Conservation (phyloP, 2,113 vertebrate genomes). For the Vireo altiloquus region DNA sequence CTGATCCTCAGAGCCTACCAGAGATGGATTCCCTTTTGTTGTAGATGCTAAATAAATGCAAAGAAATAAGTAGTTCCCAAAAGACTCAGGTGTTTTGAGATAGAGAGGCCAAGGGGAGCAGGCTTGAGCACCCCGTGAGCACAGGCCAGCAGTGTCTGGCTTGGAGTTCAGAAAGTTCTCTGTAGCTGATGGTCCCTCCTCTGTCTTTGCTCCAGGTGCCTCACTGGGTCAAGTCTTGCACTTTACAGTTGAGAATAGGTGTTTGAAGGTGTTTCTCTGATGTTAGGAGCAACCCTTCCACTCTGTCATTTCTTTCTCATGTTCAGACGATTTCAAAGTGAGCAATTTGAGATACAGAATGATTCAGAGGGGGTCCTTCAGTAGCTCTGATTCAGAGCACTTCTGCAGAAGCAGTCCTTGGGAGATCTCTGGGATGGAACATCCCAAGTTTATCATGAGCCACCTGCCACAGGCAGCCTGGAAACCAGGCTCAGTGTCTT, state of each 20-base stretch:
- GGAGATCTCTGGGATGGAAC: neutral
- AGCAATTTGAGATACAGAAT: neutral
- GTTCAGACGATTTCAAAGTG: neutral
- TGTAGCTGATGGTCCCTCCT: neutral
- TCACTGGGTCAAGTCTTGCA: neutral
- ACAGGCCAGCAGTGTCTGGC: neutral
- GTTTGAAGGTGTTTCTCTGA: neutral
- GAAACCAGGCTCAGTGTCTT: neutral
- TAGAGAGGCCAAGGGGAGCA: neutral
- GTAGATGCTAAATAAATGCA: neutral
- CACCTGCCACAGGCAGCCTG: neutral
- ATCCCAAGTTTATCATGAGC: rapidly evolving
- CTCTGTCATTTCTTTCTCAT: neutral
- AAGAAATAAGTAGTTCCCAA: neutral
- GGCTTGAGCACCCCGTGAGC: neutral
- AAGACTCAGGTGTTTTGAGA: neutral
- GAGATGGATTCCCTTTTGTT: neutral
- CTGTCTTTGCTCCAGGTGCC: neutral
- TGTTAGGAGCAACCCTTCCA: neutral
- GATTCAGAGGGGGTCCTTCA: neutral
- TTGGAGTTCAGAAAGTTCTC: neutral
- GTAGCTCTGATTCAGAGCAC: neutral
- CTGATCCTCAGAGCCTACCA: neutral
- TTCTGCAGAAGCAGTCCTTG: neutral
- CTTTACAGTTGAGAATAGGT: neutral